These are phyloP conservation scores for Prietella phreatophila DNA, from an alignment of 2,113 vertebrate species.

Conservation along the genomic window DNA sequence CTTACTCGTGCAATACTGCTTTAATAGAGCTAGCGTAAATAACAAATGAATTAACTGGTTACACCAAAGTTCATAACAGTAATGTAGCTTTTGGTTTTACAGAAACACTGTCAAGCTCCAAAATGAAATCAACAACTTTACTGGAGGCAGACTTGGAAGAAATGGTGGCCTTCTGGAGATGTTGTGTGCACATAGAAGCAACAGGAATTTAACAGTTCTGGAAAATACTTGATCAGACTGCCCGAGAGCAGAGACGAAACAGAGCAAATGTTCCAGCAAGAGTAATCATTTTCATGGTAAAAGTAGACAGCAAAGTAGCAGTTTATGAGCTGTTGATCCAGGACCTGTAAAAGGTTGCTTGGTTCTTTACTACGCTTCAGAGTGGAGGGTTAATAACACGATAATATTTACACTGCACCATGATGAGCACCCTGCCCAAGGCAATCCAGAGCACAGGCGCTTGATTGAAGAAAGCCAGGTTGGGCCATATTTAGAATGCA, in stretches of 20 bases:
- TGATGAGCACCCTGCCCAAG: conserved; percentile 41
- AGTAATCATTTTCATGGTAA: background rate
- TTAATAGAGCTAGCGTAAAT: background rate
- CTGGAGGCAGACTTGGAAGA: background rate
- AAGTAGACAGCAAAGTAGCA: conserved; percentile 23
- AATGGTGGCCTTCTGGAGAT: background rate
- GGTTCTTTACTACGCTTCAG: conserved; percentile 11
- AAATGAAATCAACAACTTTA: background rate
- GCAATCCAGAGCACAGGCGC: conserved; percentile 19
- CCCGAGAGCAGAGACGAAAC: background rate
- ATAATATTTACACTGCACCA: conserved; percentile 51
- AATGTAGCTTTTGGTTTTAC: background rate
- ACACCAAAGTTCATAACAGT: background rate
- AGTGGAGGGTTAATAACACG: conserved; percentile 38
- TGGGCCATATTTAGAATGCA: conserved; percentile 26
- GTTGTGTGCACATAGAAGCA: background rate
- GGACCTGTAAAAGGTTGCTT: conserved; percentile 8
- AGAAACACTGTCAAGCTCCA: background rate
- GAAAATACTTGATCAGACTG: background rate
- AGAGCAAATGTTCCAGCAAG: background rate
- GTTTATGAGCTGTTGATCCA: conserved; percentile 34
- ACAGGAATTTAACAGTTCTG: background rate
- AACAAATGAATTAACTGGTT: background rate
- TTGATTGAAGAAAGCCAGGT: background rate
- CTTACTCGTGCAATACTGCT: background rate